These are phyloP conservation scores for Tinamus guttatus DNA, from an alignment of 2,113 vertebrate genomes.

Conservation along the genomic window DNA sequence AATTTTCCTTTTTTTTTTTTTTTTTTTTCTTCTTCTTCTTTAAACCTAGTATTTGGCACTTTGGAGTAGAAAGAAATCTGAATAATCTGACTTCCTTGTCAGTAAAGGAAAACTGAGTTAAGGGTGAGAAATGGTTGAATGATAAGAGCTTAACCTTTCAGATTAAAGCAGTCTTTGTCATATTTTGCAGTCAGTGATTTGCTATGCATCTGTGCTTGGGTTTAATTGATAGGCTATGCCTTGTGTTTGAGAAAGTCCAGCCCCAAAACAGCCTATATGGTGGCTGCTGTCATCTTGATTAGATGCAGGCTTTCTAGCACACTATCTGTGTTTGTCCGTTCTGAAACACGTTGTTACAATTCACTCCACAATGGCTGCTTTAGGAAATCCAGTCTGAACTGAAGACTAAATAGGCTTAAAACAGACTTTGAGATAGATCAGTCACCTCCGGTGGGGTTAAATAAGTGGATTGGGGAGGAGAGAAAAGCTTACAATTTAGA, in stretches of 20 bases:
- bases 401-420: background rate
- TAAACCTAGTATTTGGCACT: background rate
- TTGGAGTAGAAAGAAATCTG: background rate
- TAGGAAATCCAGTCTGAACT: background rate
- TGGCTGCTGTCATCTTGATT: background rate
- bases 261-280: too few relatives aligned
- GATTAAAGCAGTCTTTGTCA: background rate
- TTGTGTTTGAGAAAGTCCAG: background rate
- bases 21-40: too few relatives aligned
- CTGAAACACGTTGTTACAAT: background rate
- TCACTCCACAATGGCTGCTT: background rate
- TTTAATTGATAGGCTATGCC: accelerated
- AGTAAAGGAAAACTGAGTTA: background rate
- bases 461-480: background rate
- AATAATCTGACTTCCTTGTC: too few relatives aligned
- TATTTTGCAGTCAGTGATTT: background rate
- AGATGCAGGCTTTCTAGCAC: background rate
- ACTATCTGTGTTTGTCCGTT: background rate
- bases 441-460: background rate
- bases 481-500: background rate
- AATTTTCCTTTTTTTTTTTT: too few relatives aligned
- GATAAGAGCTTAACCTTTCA: background rate
- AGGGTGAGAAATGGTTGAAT: background rate
- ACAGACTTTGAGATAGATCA: background rate
- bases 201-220: accelerated